Evolutionary conservation across 2,113 vertebrate species (phyloP).

Genomic region (Gallinago media): DNA sequence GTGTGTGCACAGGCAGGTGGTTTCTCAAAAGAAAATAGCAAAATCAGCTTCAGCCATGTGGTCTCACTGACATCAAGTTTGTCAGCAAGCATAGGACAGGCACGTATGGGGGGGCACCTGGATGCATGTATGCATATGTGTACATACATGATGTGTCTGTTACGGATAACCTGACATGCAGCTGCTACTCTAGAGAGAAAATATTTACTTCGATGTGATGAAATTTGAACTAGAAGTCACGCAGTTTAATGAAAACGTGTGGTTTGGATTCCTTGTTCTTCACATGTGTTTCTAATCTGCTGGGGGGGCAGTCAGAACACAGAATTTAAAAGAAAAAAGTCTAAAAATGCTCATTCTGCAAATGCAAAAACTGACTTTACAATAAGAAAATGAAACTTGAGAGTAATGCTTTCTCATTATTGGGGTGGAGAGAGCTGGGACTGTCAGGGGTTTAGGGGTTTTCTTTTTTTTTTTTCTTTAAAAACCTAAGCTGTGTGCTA

Average conservation of each 20-base stretch:
- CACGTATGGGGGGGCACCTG: neutral
- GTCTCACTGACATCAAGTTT: accelerated
- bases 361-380: neutral
- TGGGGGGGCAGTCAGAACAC: neutral
- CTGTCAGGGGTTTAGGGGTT: neutral
- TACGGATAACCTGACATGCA: neutral
- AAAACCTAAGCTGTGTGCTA: neutral
- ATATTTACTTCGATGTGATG: neutral
- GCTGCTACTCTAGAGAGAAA: neutral
- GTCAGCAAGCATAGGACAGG: neutral
- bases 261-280: neutral
- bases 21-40: neutral
- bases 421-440: neutral
- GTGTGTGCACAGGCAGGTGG: neutral
- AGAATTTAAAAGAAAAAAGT: neutral
- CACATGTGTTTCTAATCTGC: constrained; percentile 2
- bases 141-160: accelerated
- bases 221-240: neutral
- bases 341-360: neutral
- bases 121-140: accelerated
- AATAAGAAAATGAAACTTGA: neutral
- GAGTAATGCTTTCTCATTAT: neutral
- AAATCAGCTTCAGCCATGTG: neutral
- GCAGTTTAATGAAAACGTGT: neutral
- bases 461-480: neutral